phyloP scores from a whole-genome alignment of 2,113 vertebrate genomes.

The Petroica traversi region DNA sequence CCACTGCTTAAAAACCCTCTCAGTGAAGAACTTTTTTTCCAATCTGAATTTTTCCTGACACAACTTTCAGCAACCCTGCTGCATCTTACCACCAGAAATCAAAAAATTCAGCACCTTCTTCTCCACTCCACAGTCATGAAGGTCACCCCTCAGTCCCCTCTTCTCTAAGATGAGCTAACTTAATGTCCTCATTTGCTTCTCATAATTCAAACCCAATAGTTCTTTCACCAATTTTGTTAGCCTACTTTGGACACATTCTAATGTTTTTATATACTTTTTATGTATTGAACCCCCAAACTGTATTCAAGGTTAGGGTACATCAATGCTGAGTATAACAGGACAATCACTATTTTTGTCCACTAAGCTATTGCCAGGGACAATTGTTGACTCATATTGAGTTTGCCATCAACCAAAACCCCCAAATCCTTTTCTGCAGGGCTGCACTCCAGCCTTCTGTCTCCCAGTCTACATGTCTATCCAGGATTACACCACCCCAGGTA shows the following conservation, averaged over 20 bases:
- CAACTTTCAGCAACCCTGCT: background rate
- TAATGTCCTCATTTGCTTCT: background rate
- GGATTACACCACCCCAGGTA: background rate
- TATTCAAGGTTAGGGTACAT: background rate
- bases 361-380: background rate
- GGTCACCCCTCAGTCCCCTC: background rate
- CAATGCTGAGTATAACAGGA: background rate
- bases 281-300: background rate
- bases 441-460: background rate
- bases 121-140: background rate
- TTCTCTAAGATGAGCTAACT: background rate
- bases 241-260: background rate
- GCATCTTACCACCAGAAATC: background rate
- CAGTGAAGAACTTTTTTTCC: background rate
- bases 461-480: rapidly evolving
- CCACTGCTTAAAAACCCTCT: background rate
- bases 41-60: background rate
- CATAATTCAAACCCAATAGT: background rate
- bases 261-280: background rate
- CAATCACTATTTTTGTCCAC: background rate
- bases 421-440: background rate
- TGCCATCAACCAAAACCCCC: background rate
- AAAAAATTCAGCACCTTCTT: background rate
- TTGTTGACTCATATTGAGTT: background rate
- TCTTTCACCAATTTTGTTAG: background rate